Evolutionary conservation across 2,888 invertebrate species (phyloP), one percentile per base, ranked within the genome.

Genomic region (Synanthedon andrenaeformis): DNA sequence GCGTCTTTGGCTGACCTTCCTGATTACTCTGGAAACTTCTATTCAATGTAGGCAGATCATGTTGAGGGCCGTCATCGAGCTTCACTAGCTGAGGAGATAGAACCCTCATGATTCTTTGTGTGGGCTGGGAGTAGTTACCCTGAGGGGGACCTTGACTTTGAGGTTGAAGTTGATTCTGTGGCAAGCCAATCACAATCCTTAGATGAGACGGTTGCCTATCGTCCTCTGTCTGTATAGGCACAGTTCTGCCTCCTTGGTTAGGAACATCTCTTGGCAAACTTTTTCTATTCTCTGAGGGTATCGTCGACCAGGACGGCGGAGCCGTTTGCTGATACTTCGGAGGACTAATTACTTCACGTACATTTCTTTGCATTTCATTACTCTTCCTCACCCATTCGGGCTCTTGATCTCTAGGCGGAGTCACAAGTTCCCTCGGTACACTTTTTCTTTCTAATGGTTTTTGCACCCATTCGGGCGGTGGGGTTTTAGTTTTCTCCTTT

Each of bases 161-260:
- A 12, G 19, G 42, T 17, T 55, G 57, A 41, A 12, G 66, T n/a
- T 73, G 67, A 56, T 78, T 75, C 56, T 71, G 77, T 53, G 82
- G 81, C 78, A 88, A 88, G 55, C 80, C 81, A 52, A 85, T 83
- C 5, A 86, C 83, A 54, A 89, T 88, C 58, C 89, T 81, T 49
- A 87, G 64, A 41, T 85, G 84, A 41, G 80, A 85, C 11, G 76
- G 74, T 56, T 73, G 72, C 53, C 71, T 70, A n/a, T 64, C 61
- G 58, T 82, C 74, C 69, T 93, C 93, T 69, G 93, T 87, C 67
- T 91, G 91, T 56, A 93, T 90, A 0, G 93, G 93, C 64, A 93
- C 90, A 52, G 92, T 82, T 58, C 90, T 88, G 54, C 82, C 76
- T 52, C 89, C 84, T 28, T 70, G 69, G 53, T 60, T 70, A 3